Evolutionary conservation across 1,140 invertebrate genomes (phyloP).

Genomic region (Grapholita molesta): DNA sequence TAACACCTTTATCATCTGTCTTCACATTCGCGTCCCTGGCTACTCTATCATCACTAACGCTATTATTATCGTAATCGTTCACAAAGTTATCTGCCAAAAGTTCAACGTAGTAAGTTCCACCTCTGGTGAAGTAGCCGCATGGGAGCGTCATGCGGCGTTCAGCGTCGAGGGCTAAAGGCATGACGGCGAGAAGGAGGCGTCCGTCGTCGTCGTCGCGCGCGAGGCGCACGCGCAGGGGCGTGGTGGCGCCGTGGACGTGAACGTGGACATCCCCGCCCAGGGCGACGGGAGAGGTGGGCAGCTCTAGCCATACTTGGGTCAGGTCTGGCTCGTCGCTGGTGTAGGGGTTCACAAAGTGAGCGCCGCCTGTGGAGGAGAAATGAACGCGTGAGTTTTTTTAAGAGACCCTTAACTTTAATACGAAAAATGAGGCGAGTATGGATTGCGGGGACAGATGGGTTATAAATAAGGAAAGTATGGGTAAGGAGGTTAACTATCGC

Average conservation of each 20-base stretch:
- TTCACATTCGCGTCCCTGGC: not conserved
- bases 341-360: constrained; percentile 61
- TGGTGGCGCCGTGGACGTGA: constrained; percentile 68
- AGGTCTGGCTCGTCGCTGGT: constrained; percentile 54
- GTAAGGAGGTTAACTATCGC: too few species aligned
- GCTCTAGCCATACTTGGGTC: constrained; percentile 74
- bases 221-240: constrained; percentile 57
- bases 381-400: not conserved
- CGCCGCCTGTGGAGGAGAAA: constrained; percentile 48
- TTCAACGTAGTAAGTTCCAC: constrained; percentile 78
- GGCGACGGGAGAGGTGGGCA: constrained; percentile 80
- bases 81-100: constrained; percentile 62
- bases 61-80: constrained; percentile 42
- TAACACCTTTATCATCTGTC: not conserved
- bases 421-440: too few species aligned
- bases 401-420: too few species aligned
- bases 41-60: constrained; percentile 27
- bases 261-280: constrained; percentile 83
- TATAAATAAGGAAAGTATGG: too few species aligned
- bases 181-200: constrained; percentile 81
- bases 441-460: too few species aligned
- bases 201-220: constrained; percentile 79
- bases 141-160: constrained; percentile 79
- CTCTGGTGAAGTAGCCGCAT: constrained; percentile 84
- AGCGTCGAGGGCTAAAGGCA: constrained; percentile 79